Evolutionary conservation across 1,140 invertebrate genomes (phyloP).

Genomic region (Pristionchus pacificus): DNA sequence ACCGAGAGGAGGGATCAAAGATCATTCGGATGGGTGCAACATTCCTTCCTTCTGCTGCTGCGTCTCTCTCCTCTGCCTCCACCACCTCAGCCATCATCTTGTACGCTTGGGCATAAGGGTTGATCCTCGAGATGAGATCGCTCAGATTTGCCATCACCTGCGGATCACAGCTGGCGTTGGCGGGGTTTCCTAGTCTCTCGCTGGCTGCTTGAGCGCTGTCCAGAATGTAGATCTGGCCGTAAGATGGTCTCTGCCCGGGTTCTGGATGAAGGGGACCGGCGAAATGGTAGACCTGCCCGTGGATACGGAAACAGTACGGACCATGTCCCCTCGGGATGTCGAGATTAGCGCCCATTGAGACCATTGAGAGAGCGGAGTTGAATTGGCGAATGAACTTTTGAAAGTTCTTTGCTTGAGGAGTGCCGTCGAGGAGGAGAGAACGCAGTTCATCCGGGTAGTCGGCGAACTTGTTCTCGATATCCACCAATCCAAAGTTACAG

Average conservation of each 20-base stretch:
- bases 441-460: no score
- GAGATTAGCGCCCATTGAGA: constrained; percentile 6
- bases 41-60: background rate
- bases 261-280: background rate
- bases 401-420: constrained; percentile 3
- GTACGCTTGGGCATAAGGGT: background rate
- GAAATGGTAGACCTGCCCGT: background rate
- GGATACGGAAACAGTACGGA: constrained; percentile 5
- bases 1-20: background rate
- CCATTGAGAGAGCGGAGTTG: constrained; percentile 13
- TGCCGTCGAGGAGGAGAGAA: no score
- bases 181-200: background rate
- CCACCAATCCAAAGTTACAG: no score
- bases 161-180: constrained; percentile 7
- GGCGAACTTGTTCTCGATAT: no score
- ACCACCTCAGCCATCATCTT: constrained; percentile 5
- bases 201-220: constrained; percentile 2
- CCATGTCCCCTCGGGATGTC: background rate
- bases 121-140: background rate
- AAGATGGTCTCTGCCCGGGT: background rate
- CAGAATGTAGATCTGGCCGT: constrained; percentile 11
- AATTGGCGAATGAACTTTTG: background rate
- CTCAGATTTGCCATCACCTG: background rate
- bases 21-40: background rate
- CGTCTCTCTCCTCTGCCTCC: background rate